These are phyloP conservation scores for Morus bassanus DNA, from an alignment of 2,797 vertebrate species.

Conservation along the genomic window DNA sequence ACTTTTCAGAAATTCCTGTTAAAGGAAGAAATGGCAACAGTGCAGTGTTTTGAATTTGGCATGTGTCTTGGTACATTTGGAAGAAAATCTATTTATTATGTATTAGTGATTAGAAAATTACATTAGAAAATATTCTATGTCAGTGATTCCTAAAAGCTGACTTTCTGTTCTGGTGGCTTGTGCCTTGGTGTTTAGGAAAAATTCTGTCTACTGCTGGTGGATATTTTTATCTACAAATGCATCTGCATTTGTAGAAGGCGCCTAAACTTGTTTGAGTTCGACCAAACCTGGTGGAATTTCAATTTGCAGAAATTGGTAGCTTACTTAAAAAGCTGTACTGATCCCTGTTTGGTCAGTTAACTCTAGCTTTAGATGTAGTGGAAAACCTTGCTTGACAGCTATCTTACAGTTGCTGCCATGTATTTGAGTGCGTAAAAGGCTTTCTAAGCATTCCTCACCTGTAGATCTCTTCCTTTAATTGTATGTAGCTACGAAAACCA, in stretches of 20 bases:
- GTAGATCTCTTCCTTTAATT: not conserved
- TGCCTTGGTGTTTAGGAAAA: not conserved
- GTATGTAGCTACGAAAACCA: not conserved
- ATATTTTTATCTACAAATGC: not conserved
- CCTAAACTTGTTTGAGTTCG: not conserved
- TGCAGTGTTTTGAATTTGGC: not conserved
- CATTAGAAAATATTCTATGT: not conserved
- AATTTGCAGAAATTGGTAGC: not conserved
- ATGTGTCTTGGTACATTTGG: not conserved
- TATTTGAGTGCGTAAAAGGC: not conserved
- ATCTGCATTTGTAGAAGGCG: not conserved
- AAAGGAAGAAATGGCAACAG: not conserved
- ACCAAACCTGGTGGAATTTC: not conserved
- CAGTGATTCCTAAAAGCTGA: not conserved
- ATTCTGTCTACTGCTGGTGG: not conserved
- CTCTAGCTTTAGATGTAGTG: not conserved
- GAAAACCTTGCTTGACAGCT: not conserved
- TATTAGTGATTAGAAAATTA: not conserved
- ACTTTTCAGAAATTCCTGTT: not conserved
- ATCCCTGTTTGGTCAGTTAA: not conserved
- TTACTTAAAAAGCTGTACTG: not conserved
- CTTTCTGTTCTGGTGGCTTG: not conserved
- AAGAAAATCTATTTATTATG: not conserved
- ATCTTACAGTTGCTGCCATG: accelerated
- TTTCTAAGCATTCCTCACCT: not conserved